phyloP scores from a whole-genome alignment of 92 coral and sea anemone genomes.

The Bergia sp. region DNA sequence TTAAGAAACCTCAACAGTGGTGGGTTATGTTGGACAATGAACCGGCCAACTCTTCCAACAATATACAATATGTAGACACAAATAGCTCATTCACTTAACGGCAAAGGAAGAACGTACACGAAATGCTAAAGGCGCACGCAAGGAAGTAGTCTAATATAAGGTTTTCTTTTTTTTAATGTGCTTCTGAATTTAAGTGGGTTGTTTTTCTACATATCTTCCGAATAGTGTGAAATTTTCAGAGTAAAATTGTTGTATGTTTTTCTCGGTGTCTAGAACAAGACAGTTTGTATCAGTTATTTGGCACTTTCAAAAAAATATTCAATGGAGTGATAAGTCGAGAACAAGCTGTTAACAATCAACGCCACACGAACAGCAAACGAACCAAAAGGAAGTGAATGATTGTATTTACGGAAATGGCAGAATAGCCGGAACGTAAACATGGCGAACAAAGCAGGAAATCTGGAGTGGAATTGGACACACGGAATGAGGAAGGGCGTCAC shows the following conservation, averaged over 20 bases:
- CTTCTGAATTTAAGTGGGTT: constrained; percentile 15
- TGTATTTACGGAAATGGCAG: background rate
- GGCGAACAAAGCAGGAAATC: background rate
- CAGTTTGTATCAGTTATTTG: background rate
- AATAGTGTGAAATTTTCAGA: background rate
- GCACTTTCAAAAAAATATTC: background rate
- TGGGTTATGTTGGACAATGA: background rate
- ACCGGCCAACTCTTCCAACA: background rate
- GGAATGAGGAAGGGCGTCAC: background rate
- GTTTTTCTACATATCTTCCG: constrained; percentile 1
- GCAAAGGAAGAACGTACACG: background rate
- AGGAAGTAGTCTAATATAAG: background rate
- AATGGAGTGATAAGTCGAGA: background rate
- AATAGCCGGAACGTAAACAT: background rate
- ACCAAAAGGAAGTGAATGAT: background rate
- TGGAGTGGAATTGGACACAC: background rate
- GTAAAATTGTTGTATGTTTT: background rate
- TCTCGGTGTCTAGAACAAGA: background rate
- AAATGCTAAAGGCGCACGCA: background rate
- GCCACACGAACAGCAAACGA: background rate
- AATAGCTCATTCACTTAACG: background rate
- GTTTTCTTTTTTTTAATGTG: background rate
- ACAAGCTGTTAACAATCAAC: background rate
- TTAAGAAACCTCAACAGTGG: background rate
- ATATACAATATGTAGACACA: background rate